These are phyloP conservation scores for Pyrochroa serraticornis DNA, from an alignment of 2,888 invertebrate genomes.

Conservation along the genomic window DNA sequence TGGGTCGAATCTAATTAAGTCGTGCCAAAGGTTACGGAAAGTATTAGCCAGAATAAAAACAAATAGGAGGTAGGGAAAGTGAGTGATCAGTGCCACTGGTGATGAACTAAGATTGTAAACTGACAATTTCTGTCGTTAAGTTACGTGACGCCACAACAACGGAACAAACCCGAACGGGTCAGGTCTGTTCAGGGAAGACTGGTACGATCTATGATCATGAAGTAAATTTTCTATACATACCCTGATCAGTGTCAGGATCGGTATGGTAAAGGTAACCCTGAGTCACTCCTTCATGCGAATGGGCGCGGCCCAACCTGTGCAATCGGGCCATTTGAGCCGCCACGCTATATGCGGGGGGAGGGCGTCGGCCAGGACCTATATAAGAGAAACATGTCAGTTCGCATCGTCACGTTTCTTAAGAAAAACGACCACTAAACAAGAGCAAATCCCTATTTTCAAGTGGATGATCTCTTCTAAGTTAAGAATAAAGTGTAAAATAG, in stretches of 20 bases:
- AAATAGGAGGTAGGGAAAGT: no score
- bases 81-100: no score
- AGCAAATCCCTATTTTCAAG: neutral
- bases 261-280: slow-evolving; percentile 74
- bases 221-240: slow-evolving; percentile 46
- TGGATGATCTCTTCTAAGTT: neutral
- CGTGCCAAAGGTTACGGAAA: no score
- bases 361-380: slow-evolving; percentile 61
- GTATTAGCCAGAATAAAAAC: no score
- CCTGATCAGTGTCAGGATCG: slow-evolving; percentile 60
- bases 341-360: slow-evolving; percentile 83
- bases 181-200: no score
- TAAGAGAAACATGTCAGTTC: neutral
- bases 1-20: no score
- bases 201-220: slow-evolving; percentile 14
- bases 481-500: no score
- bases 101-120: no score
- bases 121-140: no score
- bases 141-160: neutral
- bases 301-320: slow-evolving; percentile 81
- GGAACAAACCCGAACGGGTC: neutral
- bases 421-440: slow-evolving; percentile 1
- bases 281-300: slow-evolving; percentile 86
- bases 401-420: neutral
- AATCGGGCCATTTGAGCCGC: slow-evolving; percentile 86